Conservation (phyloP, 2,888 invertebrate genomes). For the Drosophila demipolita region DNA sequence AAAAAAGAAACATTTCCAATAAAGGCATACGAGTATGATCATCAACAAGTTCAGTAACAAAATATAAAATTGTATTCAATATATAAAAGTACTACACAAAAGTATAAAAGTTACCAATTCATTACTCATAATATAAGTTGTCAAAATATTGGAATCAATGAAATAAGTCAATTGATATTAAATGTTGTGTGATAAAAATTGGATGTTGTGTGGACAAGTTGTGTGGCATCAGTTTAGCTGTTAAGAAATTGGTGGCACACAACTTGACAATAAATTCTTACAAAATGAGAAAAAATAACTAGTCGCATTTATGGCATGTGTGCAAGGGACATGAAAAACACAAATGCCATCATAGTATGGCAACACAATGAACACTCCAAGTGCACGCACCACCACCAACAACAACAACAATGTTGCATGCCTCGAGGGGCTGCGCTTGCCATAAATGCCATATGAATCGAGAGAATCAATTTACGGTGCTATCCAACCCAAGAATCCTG, state of each 20-base stretch:
- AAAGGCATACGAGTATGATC: background rate
- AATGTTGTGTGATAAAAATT: background rate
- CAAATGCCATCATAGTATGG: background rate
- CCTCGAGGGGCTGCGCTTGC: constrained; percentile 27
- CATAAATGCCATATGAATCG: constrained; percentile 65
- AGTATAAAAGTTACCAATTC: background rate
- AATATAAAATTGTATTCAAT: background rate
- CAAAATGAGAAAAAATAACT: constrained; percentile 9
- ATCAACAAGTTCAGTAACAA: background rate
- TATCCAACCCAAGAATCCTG: constrained; percentile 3
- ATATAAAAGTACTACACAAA: background rate
- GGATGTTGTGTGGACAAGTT: background rate
- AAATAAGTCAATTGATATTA: background rate
- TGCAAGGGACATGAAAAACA: background rate
- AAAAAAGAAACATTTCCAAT: constrained; percentile 1
- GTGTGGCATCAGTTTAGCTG: background rate
- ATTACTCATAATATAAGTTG: background rate
- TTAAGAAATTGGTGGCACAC: too few species aligned
- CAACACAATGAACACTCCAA: background rate
- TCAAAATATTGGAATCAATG: background rate
- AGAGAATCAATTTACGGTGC: constrained; percentile 60
- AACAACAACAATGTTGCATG: background rate
- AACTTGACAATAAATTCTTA: constrained; percentile 9
- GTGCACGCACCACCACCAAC: background rate
- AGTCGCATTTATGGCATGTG: background rate